Percentiles rank a stretch among this genome's conserved stretches.
Evolutionary conservation across 2,888 invertebrate genomes (phyloP).

Genomic region (Shargacucullia verbasci): DNA sequence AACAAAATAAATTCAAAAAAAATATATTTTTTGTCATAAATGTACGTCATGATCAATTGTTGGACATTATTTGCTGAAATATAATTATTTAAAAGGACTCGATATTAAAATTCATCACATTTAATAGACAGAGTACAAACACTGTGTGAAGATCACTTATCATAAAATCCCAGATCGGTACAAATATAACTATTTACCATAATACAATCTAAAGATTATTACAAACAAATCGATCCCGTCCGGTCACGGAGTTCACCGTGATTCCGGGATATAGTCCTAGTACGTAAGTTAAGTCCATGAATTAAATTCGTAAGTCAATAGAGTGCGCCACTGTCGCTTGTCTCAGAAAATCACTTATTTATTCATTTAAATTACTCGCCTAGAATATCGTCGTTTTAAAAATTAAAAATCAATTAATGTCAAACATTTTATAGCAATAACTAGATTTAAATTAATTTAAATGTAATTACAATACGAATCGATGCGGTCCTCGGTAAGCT

Average conservation of each 20-base stretch:
- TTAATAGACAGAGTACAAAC: background rate
- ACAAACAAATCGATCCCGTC: conserved; percentile 20
- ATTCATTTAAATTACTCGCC: conserved; percentile 31
- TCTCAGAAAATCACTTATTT: conserved; percentile 23
- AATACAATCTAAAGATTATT: conserved; percentile 37
- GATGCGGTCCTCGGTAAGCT: background rate
- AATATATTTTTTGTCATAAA: too few species aligned
- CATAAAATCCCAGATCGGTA: conserved; percentile 51
- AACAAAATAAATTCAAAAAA: too few species aligned
- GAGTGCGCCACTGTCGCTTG: conserved; percentile 23
- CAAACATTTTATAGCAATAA: conserved; percentile 24
- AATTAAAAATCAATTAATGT: conserved; percentile 21
- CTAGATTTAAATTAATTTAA: conserved; percentile 18
- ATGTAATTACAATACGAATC: conserved; percentile 5
- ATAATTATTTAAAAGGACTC: too few species aligned
- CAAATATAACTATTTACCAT: conserved; percentile 46
- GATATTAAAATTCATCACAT: too few species aligned
- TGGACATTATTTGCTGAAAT: too few species aligned
- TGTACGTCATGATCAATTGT: too few species aligned
- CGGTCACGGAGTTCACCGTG: too few species aligned
- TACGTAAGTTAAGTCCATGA: conserved; percentile 34
- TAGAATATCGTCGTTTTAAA: background rate
- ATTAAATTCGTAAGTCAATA: conserved; percentile 4
- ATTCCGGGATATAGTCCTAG: conserved; percentile 19
- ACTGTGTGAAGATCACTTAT: conserved; percentile 16